Base-by-base conservation (phyloP, 2,797 vertebrate genomes). In the Malacoctenus gilli region DNA sequence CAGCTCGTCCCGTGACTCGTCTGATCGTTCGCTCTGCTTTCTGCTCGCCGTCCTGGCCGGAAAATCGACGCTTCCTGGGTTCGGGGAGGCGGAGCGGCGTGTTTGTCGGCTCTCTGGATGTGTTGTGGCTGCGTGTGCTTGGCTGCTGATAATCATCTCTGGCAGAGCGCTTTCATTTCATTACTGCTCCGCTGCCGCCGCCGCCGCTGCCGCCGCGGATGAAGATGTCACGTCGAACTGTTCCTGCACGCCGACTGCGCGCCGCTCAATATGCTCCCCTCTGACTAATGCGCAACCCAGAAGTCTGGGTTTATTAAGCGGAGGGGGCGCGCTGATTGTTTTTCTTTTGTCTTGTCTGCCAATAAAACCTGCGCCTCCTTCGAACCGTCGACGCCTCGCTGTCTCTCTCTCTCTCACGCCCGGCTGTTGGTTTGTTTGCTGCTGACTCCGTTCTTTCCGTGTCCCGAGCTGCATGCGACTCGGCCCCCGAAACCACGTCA, bases 101-200 rank as follows among this genome's bases (percentile, higher is more conserved):
- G 61, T 74, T 52, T 58, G 55, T 71, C 52, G 14, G 59, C 61
- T 68, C 63, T 68, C 50, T 56, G 20, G 47, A 58, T 84, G 83
- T 65, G 59, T 77, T 20, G 3, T 57, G 60, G 39, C 68, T 66
- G 60, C 54, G 52, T 64, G 4, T 64, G 75, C 76, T 84, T 68
- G 55, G 74, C 83, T 84, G 56, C 75, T 79, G 69, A 66, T 80
- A 53, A 77, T 74, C 65, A 63, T 75, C 72, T 67, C 72, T 68
- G 63, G 44, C 70, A 52, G 20, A 16, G 75, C 61, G 55, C 46
- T 71, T 70, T 74, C 73, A 74, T 81, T 67, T 77, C 72, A 77
- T 79, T 56, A 63, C 51, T 10, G 20, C 56, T 15, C 34, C 59
- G n/a, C n/a, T n/a, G n/a, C n/a, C n/a, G n/a, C n/a, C n/a, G n/a